phyloP scores from a whole-genome alignment of 2,797 vertebrate species.

The Poecilia gillii region DNA sequence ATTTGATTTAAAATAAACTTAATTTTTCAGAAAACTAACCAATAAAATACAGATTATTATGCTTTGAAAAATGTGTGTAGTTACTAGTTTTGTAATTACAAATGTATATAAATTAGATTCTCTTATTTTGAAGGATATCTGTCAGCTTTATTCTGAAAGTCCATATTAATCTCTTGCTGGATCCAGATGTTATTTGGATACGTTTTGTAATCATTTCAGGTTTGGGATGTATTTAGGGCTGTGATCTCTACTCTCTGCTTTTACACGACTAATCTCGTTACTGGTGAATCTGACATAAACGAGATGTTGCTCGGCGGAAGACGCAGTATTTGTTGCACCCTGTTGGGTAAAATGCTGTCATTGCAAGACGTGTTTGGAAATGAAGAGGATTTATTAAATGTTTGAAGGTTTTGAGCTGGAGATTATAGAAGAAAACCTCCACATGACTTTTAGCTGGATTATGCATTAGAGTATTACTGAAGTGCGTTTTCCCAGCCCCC shows the following conservation, averaged over 20 bases:
- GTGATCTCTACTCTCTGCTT: not conserved
- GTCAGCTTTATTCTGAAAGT: not conserved
- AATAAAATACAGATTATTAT: not conserved
- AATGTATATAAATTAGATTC: not conserved
- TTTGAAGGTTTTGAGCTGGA: constrained; percentile 36
- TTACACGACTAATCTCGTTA: not conserved
- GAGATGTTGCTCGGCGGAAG: not conserved
- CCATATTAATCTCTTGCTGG: not conserved
- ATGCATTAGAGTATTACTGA: constrained; percentile 15
- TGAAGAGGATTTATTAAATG: constrained; percentile 24
- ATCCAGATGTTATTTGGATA: not conserved
- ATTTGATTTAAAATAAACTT: not conserved
- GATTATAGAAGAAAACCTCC: constrained; percentile 38
- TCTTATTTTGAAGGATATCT: not conserved
- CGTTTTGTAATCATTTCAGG: not conserved
- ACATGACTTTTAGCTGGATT: constrained; percentile 24
- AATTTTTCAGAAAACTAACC: not conserved
- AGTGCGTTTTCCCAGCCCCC: constrained; percentile 3
- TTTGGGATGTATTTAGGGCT: not conserved
- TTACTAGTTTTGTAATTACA: not conserved
- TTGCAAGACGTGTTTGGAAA: constrained; percentile 2
- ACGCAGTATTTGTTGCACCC: not conserved
- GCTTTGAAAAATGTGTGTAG: not conserved
- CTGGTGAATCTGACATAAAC: not conserved
- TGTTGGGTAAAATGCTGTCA: not conserved